A percentile compares a stretch with the other conserved stretches of the same genome.
Evolutionary conservation across 2,113 vertebrate species (phyloP).

Genomic region (Diadophis punctatus): DNA sequence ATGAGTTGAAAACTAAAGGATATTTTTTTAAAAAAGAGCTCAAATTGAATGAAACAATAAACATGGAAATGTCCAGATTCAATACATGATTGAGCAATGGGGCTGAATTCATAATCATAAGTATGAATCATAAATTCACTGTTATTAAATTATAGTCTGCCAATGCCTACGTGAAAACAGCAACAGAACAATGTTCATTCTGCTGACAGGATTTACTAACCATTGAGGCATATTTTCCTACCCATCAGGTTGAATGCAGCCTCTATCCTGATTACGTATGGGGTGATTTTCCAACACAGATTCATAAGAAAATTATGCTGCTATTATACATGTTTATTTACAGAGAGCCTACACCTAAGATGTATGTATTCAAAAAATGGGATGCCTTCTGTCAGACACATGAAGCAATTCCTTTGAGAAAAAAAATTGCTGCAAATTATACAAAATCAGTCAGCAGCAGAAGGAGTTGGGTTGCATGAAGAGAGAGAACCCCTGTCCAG

Average conservation of each 20-base stretch:
- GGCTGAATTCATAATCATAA: not conserved
- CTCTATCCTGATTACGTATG: not conserved
- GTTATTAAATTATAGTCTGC: not conserved
- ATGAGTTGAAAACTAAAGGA: constrained; percentile 9
- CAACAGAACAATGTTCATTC: not conserved
- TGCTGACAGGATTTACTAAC: not conserved
- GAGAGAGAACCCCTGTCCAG: not conserved
- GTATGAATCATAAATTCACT: not conserved
- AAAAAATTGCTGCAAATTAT: not conserved
- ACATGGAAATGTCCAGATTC: constrained; percentile 28
- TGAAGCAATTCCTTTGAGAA: not conserved
- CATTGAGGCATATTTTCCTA: not conserved
- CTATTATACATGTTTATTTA: not conserved
- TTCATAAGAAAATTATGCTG: not conserved
- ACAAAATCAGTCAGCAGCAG: not conserved
- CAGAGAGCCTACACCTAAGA: not conserved
- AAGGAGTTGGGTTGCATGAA: not conserved
- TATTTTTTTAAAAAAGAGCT: not conserved
- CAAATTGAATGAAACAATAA: constrained; percentile 19
- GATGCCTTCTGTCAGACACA: not conserved
- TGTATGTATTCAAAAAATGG: not conserved
- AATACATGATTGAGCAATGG: constrained; percentile 3
- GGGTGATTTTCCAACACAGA: not conserved
- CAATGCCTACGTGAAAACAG: not conserved
- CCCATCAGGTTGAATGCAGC: not conserved